These are phyloP conservation scores for Lymantria monacha DNA, from an alignment of 2,888 invertebrate species.

Conservation along the genomic window DNA sequence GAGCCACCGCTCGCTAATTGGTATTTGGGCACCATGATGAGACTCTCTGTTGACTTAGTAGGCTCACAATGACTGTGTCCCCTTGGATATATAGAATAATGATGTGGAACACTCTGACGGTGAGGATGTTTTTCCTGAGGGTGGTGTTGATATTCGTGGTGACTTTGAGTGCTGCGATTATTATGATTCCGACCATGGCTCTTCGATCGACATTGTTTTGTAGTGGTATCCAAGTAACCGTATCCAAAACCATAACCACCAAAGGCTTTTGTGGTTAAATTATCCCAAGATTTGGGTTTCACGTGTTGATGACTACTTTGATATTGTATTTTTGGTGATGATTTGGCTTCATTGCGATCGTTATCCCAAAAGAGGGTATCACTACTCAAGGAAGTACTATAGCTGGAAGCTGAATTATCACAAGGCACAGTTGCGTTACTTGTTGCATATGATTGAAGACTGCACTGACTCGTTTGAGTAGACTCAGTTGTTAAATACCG, in stretches of 20 bases:
- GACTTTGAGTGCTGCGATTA: slow-evolving; percentile 82
- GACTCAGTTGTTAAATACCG: slow-evolving; percentile 86
- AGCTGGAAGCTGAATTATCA: slow-evolving; percentile 89
- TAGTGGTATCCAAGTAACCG: slow-evolving; percentile 88
- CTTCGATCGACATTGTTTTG: slow-evolving; percentile 69
- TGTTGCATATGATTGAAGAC: slow-evolving; percentile 91
- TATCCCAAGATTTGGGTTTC: slow-evolving; percentile 96
- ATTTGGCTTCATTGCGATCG: slow-evolving; percentile 65
- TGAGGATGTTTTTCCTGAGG: slow-evolving; percentile 69
- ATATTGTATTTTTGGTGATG: slow-evolving; percentile 75
- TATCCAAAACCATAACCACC: slow-evolving; percentile 94
- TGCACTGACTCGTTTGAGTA: slow-evolving; percentile 89
- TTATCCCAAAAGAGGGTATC: slow-evolving; percentile 93
- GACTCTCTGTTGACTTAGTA: slow-evolving; percentile 91
- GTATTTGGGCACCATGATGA: slow-evolving; percentile 86
- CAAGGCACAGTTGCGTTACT: slow-evolving; percentile 86
- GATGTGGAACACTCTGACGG: slow-evolving; percentile 70
- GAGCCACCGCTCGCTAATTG: slow-evolving; percentile 82
- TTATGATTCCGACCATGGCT: slow-evolving; percentile 80
- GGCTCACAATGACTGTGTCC: slow-evolving; percentile 82
- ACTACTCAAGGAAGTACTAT: slow-evolving; percentile 92
- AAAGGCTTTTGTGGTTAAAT: slow-evolving; percentile 91
- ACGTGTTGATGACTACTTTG: slow-evolving; percentile 71
- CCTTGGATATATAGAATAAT: slow-evolving; percentile 72
- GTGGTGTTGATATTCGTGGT: slow-evolving; percentile 73